phyloP scores from a whole-genome alignment of 2,113 vertebrate genomes.

The Nesogale talazaci region DNA sequence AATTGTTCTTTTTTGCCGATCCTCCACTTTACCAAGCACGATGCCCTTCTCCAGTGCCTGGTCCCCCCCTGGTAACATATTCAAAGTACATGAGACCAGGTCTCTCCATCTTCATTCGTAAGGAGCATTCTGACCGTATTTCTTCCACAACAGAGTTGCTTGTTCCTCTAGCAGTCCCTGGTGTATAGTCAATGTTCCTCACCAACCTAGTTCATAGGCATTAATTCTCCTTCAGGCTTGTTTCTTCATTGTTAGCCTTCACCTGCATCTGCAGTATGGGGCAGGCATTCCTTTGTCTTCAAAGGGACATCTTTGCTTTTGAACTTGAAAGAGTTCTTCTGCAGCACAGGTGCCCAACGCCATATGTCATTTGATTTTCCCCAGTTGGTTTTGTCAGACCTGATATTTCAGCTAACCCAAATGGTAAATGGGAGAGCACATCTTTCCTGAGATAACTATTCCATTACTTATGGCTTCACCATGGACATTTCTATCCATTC shows the following conservation, averaged over 20 bases:
- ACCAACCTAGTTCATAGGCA: not conserved
- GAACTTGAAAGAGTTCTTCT: too few relatives aligned
- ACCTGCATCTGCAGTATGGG: not conserved
- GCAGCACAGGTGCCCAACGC: not conserved
- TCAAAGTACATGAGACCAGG: too few relatives aligned
- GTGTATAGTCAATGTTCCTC: not conserved
- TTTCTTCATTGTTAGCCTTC: not conserved
- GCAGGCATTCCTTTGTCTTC: not conserved
- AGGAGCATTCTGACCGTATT: too few relatives aligned
- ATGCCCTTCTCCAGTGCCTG: not conserved
- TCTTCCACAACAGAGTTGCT: not conserved
- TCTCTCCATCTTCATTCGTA: too few relatives aligned
- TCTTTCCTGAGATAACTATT: conserved; percentile 14
- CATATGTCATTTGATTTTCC: not conserved
- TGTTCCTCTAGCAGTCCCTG: not conserved
- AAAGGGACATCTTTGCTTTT: too few relatives aligned
- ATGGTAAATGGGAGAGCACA: not conserved
- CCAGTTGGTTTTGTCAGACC: conserved; percentile 23
- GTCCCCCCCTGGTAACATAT: too few relatives aligned
- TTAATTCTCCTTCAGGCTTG: not conserved
- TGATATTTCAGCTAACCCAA: conserved; percentile 32
- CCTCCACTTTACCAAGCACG: not conserved
- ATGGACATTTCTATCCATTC: not conserved
- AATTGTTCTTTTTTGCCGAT: not conserved
- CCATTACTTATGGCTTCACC: not conserved